These are phyloP conservation scores for Salminus brasiliensis DNA, from an alignment of 2,113 vertebrate species.

Conservation along the genomic window DNA sequence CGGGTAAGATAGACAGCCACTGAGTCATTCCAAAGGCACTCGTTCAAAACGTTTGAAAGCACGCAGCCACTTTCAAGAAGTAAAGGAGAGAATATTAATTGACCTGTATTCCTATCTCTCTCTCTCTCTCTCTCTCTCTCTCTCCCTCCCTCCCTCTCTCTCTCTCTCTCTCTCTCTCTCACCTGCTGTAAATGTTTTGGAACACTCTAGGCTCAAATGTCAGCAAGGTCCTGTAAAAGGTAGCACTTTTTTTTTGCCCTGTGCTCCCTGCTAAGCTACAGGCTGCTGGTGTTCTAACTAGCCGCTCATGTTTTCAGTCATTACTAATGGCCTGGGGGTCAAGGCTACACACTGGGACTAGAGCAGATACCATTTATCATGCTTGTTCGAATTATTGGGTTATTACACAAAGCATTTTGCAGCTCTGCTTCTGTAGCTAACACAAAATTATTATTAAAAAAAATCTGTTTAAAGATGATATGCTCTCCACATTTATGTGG, in stretches of 20 bases:
- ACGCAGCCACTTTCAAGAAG: constrained; percentile 30
- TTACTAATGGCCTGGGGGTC: constrained; percentile 40
- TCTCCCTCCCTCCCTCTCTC: neutral
- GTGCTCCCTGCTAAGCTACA: neutral
- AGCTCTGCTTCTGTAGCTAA: constrained; percentile 24
- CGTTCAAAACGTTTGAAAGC: constrained; percentile 26
- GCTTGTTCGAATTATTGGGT: constrained; percentile 52
- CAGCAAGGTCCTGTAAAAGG: neutral
- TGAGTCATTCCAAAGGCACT: constrained; percentile 25
- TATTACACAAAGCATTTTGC: constrained; percentile 50
- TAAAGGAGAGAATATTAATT: constrained; percentile 18
- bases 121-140: neutral
- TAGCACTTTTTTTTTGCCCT: neutral
- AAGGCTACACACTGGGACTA: constrained; percentile 37
- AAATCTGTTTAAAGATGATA: constrained; percentile 32
- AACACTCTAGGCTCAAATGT: neutral
- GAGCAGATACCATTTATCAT: constrained; percentile 44
- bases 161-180: neutral
- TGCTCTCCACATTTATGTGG: constrained; percentile 10
- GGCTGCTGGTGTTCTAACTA: constrained; percentile 37
- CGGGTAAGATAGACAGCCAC: constrained; percentile 32
- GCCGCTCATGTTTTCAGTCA: constrained; percentile 33
- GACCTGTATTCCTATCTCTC: neutral
- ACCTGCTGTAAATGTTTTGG: constrained; percentile 25
- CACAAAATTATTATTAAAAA: too few species aligned